Conservation (phyloP, 1,140 invertebrate species). For the Parapsyche elsis region DNA sequence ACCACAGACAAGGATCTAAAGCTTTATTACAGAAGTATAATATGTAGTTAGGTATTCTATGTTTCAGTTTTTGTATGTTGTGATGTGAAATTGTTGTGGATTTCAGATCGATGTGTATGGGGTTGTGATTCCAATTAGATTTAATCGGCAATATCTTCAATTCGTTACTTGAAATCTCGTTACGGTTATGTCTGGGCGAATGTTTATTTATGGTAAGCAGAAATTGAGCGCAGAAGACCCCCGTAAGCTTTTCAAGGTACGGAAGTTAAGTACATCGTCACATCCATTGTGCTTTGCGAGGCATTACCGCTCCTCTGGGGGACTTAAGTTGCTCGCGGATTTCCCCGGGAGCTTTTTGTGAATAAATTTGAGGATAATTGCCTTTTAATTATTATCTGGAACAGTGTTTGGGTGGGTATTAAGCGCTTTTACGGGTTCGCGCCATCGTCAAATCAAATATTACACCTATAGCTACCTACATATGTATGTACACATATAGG, state of each 20-base stretch:
- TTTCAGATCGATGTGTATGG: background rate
- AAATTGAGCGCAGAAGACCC: background rate
- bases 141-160: background rate
- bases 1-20: too few relatives aligned
- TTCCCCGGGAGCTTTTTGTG: conserved; percentile 21
- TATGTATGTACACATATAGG: background rate
- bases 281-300: conserved; percentile 25
- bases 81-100: too few relatives aligned
- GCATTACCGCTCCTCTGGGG: conserved; percentile 20
- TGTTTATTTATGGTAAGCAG: conserved; percentile 28
- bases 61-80: too few relatives aligned
- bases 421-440: conserved; percentile 11
- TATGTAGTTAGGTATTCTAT: too few relatives aligned
- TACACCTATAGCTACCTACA: background rate
- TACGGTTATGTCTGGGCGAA: background rate
- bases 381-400: conserved; percentile 34
- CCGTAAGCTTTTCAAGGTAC: conserved; percentile 6
- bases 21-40: too few relatives aligned
- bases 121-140: too few relatives aligned
- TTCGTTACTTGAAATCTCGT: background rate
- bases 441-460: conserved; percentile 15
- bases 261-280: conserved; percentile 27
- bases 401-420: conserved; percentile 9
- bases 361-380: conserved; percentile 21
- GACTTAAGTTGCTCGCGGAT: conserved; percentile 27